Base-by-base conservation (phyloP, 2,888 invertebrate species). In the Dexiosoma caninum region DNA sequence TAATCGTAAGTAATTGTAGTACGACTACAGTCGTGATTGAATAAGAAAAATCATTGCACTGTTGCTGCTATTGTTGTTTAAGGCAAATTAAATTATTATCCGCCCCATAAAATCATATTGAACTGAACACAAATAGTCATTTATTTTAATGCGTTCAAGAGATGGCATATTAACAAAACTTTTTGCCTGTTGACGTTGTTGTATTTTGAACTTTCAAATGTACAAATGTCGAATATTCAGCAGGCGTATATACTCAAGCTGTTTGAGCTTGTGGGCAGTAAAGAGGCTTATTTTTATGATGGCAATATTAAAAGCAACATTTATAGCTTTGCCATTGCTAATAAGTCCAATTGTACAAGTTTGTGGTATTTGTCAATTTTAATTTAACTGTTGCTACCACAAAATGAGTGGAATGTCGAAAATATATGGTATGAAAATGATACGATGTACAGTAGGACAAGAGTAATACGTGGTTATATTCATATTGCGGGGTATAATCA, bases 231-330 rank as follows among this genome's bases (percentile, higher is more conserved):
- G 27, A 40, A 59, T 10, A 23, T 32, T 19, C 19, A n/a, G n/a
- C n/a, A n/a, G n/a, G n/a, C n/a, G n/a, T n/a, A n/a, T n/a, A n/a
- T n/a, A n/a, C 40, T 21, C 57, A 57, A 35, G 66, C 66, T 66
- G 42, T 66, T 51, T 49, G 21, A 14, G 37, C 30, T 66, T 57
- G 74, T 42, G 66, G 74, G n/a, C 62, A 53, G 16, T 12, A 23
- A 32, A 42, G 21, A 27, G 16, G 30, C 30, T 72, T 42, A 72
- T 62, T 66, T 74, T 66, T 49, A 66, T 75, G 66, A 40, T 21
- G 14, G 37, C 23, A 12, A 32, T 4, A 32, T 21, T 40, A 23
- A 23, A 57, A 57, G 23, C n/a, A 57, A 23, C 57, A 23, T 57
- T 57, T 37, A 57, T 40, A n/a, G 40, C 21, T 40, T n/a, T 37